These are phyloP conservation scores for Trachurus trachurus DNA, from an alignment of 2,797 vertebrate genomes.

Conservation along the genomic window DNA sequence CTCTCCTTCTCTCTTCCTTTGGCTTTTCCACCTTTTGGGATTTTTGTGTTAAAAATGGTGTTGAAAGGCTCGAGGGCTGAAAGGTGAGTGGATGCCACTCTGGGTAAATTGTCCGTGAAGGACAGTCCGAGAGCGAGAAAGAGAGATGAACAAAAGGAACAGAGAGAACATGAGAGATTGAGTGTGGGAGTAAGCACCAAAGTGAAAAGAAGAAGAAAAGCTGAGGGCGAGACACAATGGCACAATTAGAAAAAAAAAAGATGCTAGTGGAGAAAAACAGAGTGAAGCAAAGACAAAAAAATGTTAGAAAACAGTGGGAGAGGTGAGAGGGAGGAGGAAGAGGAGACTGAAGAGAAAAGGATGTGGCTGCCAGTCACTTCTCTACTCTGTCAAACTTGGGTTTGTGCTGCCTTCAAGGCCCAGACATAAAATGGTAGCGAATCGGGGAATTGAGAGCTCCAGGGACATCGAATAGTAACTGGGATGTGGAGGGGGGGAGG, in stretches of 20 bases:
- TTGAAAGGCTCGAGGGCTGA: conserved; percentile 62
- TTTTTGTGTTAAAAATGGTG: conserved; percentile 68
- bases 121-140: conserved; percentile 52
- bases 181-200: conserved; percentile 24
- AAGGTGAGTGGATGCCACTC: conserved; percentile 68
- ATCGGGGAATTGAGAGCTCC: conserved; percentile 61
- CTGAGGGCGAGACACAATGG: conserved; percentile 14
- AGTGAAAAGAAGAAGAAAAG: conserved; percentile 16
- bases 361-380: conserved; percentile 52
- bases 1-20: conserved; percentile 20
- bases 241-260: conserved; percentile 21
- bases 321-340: not conserved
- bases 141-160: conserved; percentile 26
- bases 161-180: conserved; percentile 35
- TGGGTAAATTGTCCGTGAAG: conserved; percentile 77
- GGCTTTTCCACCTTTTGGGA: conserved; percentile 47
- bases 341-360: conserved; percentile 15
- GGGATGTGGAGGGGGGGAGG: not conserved
- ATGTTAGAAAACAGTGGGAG: conserved; percentile 1
- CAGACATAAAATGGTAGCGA: conserved; percentile 55
- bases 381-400: conserved; percentile 55
- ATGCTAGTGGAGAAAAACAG: not conserved
- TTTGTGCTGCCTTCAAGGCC: conserved; percentile 60
- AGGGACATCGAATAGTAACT: conserved; percentile 53
- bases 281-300: conserved; percentile 18